These are phyloP conservation scores for Papilio protenor DNA, from an alignment of 2,888 invertebrate species.

Conservation along the genomic window DNA sequence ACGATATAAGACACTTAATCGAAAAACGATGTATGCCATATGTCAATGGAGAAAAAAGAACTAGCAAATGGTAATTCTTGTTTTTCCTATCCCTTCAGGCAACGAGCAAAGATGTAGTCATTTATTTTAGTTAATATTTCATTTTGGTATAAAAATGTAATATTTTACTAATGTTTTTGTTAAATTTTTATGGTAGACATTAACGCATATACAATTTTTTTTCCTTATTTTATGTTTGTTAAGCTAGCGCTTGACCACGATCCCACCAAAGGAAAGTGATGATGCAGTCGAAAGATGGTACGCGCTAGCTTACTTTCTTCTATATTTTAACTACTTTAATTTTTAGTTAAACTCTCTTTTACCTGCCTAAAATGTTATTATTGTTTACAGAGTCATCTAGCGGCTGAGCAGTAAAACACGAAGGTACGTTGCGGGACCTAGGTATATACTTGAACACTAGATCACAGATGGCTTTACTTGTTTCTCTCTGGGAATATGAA, in stretches of 20 bases:
- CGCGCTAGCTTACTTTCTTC: no score
- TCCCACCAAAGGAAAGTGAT: no score
- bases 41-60: background rate
- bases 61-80: background rate
- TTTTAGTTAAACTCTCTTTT: background rate
- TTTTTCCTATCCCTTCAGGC: background rate
- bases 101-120: background rate
- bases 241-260: no score
- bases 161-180: no score
- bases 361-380: background rate
- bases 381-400: constrained; percentile 24
- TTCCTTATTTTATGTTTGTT: no score
- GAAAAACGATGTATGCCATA: background rate
- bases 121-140: no score
- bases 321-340: background rate
- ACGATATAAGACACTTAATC: background rate
- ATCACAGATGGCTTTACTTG: constrained; percentile 25
- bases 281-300: no score
- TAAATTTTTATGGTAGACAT: no score
- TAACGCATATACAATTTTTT: no score
- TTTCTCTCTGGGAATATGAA: background rate
- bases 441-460: background rate
- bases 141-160: no score
- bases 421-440: constrained; percentile 6
- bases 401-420: background rate